Percentiles rank a stretch among this genome's conserved stretches.
Conservation (phyloP, 1,140 invertebrate species). For the Bradysia coprophila region DNA sequence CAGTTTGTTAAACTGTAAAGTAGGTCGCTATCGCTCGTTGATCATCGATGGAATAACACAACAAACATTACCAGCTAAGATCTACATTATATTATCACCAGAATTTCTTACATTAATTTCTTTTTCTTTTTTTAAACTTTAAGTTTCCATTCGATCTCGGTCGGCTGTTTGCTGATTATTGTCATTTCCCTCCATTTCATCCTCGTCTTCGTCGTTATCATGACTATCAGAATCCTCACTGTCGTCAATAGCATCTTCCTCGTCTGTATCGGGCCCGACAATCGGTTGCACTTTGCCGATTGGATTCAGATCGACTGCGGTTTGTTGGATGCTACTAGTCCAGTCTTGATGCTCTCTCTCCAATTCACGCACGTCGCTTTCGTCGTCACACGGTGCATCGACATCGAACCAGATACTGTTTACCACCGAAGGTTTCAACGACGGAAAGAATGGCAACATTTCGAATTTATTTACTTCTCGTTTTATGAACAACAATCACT, state of each 20-base stretch:
- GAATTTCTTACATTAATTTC: no score
- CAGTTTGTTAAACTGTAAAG: no score
- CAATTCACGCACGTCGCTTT: conserved; percentile 15
- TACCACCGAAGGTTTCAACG: conserved; percentile 14
- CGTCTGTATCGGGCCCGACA: conserved; percentile 19
- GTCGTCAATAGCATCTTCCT: conserved; percentile 23
- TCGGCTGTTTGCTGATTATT: background rate
- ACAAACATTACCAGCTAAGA: no score
- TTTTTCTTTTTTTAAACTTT: background rate
- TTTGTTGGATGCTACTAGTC: conserved; percentile 8
- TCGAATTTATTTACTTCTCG: conserved; percentile 9
- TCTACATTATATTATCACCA: no score
- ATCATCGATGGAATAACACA: no score
- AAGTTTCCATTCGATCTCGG: background rate
- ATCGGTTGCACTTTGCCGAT: conserved; percentile 18
- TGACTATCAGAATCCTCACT: conserved; percentile 22
- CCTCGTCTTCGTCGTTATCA: conserved; percentile 20
- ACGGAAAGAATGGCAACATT: conserved; percentile 21
- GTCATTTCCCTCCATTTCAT: conserved; percentile 1
- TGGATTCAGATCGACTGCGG: background rate
- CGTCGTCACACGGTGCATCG: conserved; percentile 11
- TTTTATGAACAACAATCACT: no score
- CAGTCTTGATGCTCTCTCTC: conserved; percentile 18
- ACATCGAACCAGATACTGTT: conserved; percentile 19
- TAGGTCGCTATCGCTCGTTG: no score